phyloP scores from a whole-genome alignment of 2,797 vertebrate genomes.

The Sebastes cheni region DNA sequence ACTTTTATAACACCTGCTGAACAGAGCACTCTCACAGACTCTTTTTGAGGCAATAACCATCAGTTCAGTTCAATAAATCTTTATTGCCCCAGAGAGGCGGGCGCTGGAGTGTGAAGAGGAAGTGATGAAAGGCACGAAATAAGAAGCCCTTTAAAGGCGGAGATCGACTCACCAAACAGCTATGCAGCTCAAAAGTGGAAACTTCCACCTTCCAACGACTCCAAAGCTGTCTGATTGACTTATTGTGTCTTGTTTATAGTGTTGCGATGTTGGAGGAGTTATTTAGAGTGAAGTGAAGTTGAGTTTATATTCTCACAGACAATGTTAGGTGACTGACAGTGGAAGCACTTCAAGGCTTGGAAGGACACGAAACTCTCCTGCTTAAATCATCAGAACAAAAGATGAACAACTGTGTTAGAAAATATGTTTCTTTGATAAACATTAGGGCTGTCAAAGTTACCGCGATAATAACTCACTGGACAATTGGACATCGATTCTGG shows the following conservation, averaged over 20 bases:
- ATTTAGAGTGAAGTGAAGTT: neutral
- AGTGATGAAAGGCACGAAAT: neutral
- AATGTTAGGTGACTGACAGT: neutral
- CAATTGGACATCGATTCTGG: too few relatives aligned
- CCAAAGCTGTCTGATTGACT: neutral
- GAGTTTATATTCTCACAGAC: neutral
- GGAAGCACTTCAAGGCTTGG: neutral
- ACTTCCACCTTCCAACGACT: neutral
- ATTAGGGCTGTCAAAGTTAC: too few relatives aligned
- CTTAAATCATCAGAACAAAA: neutral
- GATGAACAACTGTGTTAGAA: neutral
- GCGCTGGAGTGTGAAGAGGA: neutral
- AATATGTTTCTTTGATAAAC: neutral
- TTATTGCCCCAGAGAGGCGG: neutral
- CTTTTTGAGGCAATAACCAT: neutral
- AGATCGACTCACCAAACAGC: neutral
- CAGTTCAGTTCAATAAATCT: slow-evolving; percentile 5
- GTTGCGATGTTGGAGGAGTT: neutral
- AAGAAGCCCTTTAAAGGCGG: neutral
- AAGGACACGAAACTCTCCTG: neutral
- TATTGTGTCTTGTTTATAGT: neutral
- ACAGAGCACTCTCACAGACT: neutral
- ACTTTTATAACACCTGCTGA: neutral
- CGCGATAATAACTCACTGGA: too few relatives aligned
- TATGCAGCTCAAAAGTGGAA: neutral